Conservation (phyloP, 2,888 invertebrate genomes). For the Bellardia pandia region DNA sequence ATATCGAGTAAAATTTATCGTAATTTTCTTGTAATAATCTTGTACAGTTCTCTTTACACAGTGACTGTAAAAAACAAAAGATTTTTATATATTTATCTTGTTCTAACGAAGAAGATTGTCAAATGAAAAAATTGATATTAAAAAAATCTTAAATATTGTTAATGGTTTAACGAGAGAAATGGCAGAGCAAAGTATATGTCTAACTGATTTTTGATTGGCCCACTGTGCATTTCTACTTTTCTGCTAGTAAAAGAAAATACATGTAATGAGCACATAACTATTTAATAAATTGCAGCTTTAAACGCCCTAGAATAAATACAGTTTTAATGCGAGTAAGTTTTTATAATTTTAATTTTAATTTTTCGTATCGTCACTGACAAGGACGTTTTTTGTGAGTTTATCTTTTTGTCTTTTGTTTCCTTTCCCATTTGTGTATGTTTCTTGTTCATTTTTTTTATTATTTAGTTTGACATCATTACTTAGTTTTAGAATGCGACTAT, state of each 20-base stretch:
- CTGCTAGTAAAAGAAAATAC: neutral
- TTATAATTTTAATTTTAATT: constrained; percentile 12
- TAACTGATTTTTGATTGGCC: neutral
- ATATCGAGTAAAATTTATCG: no score
- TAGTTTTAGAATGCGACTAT: constrained; percentile 44
- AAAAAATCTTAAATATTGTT: no score
- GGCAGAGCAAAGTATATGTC: no score
- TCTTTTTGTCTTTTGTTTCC: constrained; percentile 6
- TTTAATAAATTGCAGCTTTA: neutral
- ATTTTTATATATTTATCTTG: no score
- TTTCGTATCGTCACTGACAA: constrained; percentile 1
- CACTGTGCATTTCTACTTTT: neutral
- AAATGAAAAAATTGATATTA: no score
- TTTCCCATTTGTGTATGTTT: neutral
- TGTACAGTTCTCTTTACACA: no score
- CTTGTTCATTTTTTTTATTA: neutral
- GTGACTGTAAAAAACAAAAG: no score
- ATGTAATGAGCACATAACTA: constrained; percentile 6
- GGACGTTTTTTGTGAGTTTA: constrained; percentile 26
- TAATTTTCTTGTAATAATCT: no score
- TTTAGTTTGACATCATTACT: constrained; percentile 52
- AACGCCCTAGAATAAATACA: neutral
- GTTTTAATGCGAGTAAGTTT: neutral
- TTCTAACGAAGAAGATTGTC: no score
- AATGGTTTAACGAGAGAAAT: no score